A percentile compares a stretch with the other conserved stretches of the same genome.
phyloP scores from a whole-genome alignment of 35 echinoderm and acorn worm genomes.

The Lytechinus variegatus region DNA sequence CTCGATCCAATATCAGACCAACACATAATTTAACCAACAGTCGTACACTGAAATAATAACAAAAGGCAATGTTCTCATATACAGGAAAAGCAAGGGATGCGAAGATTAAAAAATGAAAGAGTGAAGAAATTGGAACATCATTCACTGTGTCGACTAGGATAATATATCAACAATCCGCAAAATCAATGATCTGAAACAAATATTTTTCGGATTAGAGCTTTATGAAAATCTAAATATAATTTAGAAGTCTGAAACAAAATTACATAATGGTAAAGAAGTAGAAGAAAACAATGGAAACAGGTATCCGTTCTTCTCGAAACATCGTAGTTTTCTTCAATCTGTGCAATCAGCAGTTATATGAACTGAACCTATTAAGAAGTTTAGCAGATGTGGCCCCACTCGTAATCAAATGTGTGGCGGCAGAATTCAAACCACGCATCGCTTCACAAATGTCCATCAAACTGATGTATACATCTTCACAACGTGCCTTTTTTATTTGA shows the following conservation, averaged over 20 bases:
- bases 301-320: background rate
- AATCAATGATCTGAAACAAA: background rate
- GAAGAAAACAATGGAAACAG: background rate
- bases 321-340: background rate
- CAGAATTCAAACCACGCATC: background rate
- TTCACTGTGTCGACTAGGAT: background rate
- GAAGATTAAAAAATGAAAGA: background rate
- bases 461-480: background rate
- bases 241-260: too few relatives aligned
- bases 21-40: background rate
- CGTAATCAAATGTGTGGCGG: conserved; percentile 9
- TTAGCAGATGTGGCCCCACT: background rate
- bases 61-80: background rate
- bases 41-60: background rate
- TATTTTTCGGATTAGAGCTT: background rate
- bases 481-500: background rate
- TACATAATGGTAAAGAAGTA: background rate
- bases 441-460: conserved; percentile 3
- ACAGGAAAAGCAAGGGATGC: too few relatives aligned
- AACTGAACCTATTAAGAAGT: background rate
- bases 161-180: background rate
- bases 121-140: background rate
- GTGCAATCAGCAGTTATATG: background rate
- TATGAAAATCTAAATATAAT: background rate
- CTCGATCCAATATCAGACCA: background rate